phyloP scores from a whole-genome alignment of 1,140 invertebrate species.

The Ceratina calcarata region DNA sequence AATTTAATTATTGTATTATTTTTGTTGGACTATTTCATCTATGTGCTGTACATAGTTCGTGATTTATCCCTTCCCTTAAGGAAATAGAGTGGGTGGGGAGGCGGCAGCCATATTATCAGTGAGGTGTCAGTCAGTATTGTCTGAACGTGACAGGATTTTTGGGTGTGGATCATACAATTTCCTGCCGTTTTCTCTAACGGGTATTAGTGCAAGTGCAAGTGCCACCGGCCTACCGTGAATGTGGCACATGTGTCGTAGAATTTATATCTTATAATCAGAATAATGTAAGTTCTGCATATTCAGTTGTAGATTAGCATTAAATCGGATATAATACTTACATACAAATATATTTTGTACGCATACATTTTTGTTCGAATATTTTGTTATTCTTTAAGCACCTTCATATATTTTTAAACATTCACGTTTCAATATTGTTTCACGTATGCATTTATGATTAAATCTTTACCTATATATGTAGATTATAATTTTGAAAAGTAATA shows the following conservation, averaged over 20 bases:
- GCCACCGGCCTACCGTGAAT: conserved; percentile 71
- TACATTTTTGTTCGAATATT: no score
- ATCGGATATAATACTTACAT: background rate
- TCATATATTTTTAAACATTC: background rate
- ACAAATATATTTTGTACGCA: no score
- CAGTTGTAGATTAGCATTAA: conserved; percentile 27
- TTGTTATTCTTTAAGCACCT: no score
- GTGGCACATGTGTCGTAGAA: conserved; percentile 65
- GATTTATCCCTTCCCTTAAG: conserved; percentile 11
- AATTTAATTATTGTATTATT: background rate
- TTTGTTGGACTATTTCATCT: background rate
- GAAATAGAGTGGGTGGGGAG: conserved; percentile 45
- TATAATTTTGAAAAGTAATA: conserved; percentile 9
- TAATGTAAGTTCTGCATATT: conserved; percentile 53
- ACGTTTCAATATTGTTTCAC: background rate
- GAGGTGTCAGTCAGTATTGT: conserved; percentile 81
- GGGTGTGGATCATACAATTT: conserved; percentile 77
- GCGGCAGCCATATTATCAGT: conserved; percentile 79
- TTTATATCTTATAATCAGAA: conserved; percentile 46
- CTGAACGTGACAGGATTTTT: conserved; percentile 79
- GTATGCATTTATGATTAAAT: background rate
- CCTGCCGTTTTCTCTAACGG: conserved; percentile 62
- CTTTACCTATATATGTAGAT: background rate
- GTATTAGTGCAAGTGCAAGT: conserved; percentile 70
- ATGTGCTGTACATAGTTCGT: conserved; percentile 20